A percentile compares a stretch with the other conserved stretches of the same genome.
Conservation (phyloP, 2,113 vertebrate species). For the Psettodes erumei region DNA sequence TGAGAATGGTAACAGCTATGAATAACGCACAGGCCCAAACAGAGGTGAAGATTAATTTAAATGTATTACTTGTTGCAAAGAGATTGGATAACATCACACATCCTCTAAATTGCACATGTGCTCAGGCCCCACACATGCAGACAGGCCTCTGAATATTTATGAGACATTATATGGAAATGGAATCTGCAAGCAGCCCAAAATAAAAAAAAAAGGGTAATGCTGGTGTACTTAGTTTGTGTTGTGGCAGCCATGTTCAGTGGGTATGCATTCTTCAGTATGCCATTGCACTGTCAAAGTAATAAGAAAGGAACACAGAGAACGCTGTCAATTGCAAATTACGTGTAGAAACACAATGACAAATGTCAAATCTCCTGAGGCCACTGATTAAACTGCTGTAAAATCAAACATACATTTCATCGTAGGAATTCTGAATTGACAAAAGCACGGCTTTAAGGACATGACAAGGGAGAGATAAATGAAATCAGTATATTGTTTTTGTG, state of each 20-base stretch:
- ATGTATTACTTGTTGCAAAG: conserved; percentile 65
- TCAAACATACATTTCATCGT: background rate
- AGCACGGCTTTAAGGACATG: background rate
- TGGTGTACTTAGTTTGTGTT: background rate
- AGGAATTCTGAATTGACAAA: background rate
- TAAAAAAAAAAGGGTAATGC: background rate
- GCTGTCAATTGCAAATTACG: conserved; percentile 5
- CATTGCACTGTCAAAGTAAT: background rate
- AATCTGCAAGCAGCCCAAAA: conserved; percentile 16
- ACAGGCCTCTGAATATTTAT: conserved; percentile 43
- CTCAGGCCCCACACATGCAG: background rate
- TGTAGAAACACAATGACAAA: background rate
- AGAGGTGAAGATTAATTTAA: conserved; percentile 59
- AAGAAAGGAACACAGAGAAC: background rate
- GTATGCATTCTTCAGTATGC: background rate
- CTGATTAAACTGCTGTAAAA: conserved; percentile 1
- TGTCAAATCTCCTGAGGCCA: background rate
- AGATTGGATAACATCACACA: conserved; percentile 57
- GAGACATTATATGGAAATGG: conserved; percentile 33
- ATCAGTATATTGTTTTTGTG: background rate
- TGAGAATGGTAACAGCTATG: conserved; percentile 35
- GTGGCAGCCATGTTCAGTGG: background rate
- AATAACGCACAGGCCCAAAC: conserved; percentile 51
- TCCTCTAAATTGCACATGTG: conserved; percentile 39
- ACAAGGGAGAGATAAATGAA: background rate